These are phyloP conservation scores for Drosophila neutralis DNA, from an alignment of 2,888 invertebrate species.

Conservation along the genomic window DNA sequence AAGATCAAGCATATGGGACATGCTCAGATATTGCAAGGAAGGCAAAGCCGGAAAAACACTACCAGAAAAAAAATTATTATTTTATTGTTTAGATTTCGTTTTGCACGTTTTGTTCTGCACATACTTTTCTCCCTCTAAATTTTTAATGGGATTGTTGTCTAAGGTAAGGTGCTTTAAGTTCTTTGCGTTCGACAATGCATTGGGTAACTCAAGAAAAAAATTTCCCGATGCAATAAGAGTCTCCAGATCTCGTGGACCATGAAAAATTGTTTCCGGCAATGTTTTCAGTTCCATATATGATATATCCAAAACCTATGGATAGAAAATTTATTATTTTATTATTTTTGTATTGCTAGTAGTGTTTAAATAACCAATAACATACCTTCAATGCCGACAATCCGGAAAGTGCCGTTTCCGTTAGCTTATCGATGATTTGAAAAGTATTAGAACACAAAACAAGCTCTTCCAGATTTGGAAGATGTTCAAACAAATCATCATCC, in stretches of 20 bases:
- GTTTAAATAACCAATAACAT: slow-evolving; percentile 10
- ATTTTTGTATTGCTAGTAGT: neutral
- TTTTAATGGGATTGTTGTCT: slow-evolving; percentile 89
- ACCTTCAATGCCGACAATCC: slow-evolving; percentile 89
- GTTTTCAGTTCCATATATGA: slow-evolving; percentile 88
- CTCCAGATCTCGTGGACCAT: slow-evolving; percentile 88
- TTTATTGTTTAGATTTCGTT: neutral
- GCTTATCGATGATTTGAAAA: slow-evolving; percentile 88
- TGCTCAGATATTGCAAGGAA: slow-evolving; percentile 88
- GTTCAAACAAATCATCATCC: slow-evolving; percentile 91
- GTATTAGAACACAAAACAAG: slow-evolving; percentile 91
- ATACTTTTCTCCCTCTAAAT: slow-evolving; percentile 85
- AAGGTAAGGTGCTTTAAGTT: slow-evolving; percentile 88
- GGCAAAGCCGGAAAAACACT: slow-evolving; percentile 88
- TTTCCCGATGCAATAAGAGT: slow-evolving; percentile 89
- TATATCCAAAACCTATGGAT: slow-evolving; percentile 88
- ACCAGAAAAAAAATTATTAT: slow-evolving; percentile 55
- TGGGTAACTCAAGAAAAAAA: slow-evolving; percentile 87
- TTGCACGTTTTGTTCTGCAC: slow-evolving; percentile 5
- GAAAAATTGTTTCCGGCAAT: slow-evolving; percentile 88
- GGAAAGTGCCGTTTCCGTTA: slow-evolving; percentile 88
- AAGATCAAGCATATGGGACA: slow-evolving; percentile 89
- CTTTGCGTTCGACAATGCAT: slow-evolving; percentile 87
- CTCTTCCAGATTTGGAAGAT: slow-evolving; percentile 88
- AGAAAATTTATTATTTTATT: neutral